Evolutionary conservation across 2,888 invertebrate species (phyloP), one percentile per base, ranked within the genome.

Genomic region (Monopis laevigella): DNA sequence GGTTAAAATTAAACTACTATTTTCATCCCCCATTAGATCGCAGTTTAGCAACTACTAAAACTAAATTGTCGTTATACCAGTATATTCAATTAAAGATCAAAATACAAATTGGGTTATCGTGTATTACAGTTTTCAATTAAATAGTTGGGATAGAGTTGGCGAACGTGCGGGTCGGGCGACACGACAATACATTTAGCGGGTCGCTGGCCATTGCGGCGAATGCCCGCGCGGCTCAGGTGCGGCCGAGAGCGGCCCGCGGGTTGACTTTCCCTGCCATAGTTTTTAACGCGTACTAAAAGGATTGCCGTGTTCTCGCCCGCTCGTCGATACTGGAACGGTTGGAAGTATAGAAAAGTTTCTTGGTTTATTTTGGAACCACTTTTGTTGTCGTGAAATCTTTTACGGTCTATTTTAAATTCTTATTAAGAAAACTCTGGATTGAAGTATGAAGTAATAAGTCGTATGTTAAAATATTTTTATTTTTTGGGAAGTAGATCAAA

Each of bases 111-210:
- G 59, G 73, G 70, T 72, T 66, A 62, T 64, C 65, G 58, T 70
- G 72, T 69, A 69, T 71, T 69, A 73, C 65, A 69, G 69, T 69
- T 70, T 70, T 73, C 77, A 72, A 75, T 77, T 74, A 72, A 77
- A 66, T 71, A 71, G 73, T 74, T 73, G 64, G 63, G 64, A 65
- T 62, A 66, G 69, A 67, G 69, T 70, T 32, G 32, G 32, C 16
- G 5, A 10, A 5, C 36, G 21, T 12, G 21, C 21, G 19, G 12
- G 36, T 14, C 34, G 57, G 55, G 61, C 56, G 63, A 80, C 77
- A 80, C 65, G 75, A 75, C 71, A 72, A 77, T 77, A 73, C 75
- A 59, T 73, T 78, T 77, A 75, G 41, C 16, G 35, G 13, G 26
- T 18, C 19, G 18, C 41, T 11, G 14, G 18, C 18, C 40, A 2